phyloP scores from a whole-genome alignment of 2,888 invertebrate species.

The Gari tellinella region DNA sequence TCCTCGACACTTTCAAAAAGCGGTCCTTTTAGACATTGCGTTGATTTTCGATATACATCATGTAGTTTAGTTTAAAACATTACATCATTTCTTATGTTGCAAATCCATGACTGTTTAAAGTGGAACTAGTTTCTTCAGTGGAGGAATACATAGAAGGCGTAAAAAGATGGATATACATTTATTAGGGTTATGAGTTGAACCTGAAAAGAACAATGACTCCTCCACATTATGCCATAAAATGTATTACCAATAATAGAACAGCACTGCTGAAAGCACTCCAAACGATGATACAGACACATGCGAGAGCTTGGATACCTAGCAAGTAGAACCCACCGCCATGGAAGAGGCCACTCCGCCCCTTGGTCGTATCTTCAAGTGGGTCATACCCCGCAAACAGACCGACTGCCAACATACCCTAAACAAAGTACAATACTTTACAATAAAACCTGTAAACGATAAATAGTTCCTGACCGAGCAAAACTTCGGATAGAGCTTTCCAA shows the following conservation, averaged over 20 bases:
- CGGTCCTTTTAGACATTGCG: background rate
- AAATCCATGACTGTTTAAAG: too few species aligned
- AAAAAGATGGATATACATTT: background rate
- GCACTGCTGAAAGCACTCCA: conserved; percentile 92
- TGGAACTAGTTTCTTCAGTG: too few species aligned
- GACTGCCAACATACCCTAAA: conserved; percentile 92
- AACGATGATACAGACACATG: conserved; percentile 88
- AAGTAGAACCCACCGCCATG: conserved; percentile 93
- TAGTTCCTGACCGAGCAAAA: too few species aligned
- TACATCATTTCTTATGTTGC: too few species aligned
- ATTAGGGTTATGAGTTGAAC: background rate
- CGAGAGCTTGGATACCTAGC: conserved; percentile 92
- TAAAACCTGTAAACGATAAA: too few species aligned
- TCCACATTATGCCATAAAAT: too few species aligned
- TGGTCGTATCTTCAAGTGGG: conserved; percentile 90
- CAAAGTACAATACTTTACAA: too few species aligned
- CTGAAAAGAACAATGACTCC: background rate
- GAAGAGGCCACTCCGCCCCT: conserved; percentile 85
- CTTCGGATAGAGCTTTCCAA: too few species aligned
- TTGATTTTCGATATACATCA: background rate
- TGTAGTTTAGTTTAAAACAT: too few species aligned
- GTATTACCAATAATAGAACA: conserved; percentile 86
- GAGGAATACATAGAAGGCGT: too few species aligned
- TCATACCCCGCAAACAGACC: conserved; percentile 96
- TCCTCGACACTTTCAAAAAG: too few species aligned